These are phyloP conservation scores for Epizoanthus fatuus DNA, from an alignment of 92 coral and sea anemone species.

Conservation along the genomic window DNA sequence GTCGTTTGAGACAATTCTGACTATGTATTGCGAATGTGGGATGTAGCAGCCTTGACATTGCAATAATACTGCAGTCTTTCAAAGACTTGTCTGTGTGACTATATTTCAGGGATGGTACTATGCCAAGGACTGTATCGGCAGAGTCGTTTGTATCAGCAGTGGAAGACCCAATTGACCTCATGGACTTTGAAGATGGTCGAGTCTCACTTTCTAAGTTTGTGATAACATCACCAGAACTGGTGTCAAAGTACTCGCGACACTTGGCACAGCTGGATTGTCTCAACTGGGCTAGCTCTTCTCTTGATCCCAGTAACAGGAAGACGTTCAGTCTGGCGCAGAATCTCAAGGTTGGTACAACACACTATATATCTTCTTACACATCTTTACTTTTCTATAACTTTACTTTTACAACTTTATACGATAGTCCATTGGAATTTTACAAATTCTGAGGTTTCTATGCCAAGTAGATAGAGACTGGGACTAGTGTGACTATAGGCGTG, in stretches of 20 bases:
- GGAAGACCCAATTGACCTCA: constrained; percentile 80
- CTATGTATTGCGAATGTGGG: too few species aligned
- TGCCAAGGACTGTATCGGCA: constrained; percentile 60
- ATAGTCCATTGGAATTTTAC: too few species aligned
- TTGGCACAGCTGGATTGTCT: constrained; percentile 90
- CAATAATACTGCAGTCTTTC: too few species aligned
- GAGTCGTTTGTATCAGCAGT: constrained; percentile 96
- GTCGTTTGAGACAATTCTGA: too few species aligned
- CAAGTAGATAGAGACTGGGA: too few species aligned
- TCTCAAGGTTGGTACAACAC: constrained; percentile 77
- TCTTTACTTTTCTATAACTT: too few species aligned
- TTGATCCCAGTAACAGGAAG: constrained; percentile 73
- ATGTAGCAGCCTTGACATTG: too few species aligned
- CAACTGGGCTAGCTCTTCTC: constrained; percentile 87
- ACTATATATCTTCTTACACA: background rate
- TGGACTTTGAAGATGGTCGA: constrained; percentile 79
- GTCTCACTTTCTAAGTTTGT: constrained; percentile 81
- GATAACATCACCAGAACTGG: constrained; percentile 84
- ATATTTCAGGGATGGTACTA: constrained; percentile 32
- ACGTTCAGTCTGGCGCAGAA: constrained; percentile 87
- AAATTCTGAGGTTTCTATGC: background rate
- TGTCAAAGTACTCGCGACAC: constrained; percentile 89
- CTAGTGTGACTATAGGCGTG: too few species aligned
- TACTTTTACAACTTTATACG: too few species aligned
- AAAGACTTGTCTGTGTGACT: background rate